Evolutionary conservation across 2,113 vertebrate species (phyloP).

Genomic region (Euleptes europaea): DNA sequence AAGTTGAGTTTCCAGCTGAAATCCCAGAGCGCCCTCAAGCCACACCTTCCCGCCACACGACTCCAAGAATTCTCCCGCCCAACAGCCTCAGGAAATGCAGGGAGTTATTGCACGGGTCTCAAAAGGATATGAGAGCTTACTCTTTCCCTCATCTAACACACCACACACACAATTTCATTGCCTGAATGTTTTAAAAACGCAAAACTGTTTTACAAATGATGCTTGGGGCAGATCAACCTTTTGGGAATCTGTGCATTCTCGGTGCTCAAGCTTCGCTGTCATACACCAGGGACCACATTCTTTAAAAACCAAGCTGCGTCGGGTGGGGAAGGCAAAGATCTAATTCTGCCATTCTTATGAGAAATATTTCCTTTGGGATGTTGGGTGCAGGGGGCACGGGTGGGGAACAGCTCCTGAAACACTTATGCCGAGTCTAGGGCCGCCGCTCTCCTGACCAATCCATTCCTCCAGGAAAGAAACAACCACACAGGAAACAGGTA

Average conservation of each 20-base stretch:
- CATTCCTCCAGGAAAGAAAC: slow-evolving; percentile 55
- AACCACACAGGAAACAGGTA: slow-evolving; percentile 28
- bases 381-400: background rate
- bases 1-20: fast-evolving
- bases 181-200: background rate
- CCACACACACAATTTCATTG: background rate
- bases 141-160: slow-evolving; percentile 1
- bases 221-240: slow-evolving; percentile 11
- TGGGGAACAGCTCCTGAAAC: slow-evolving; percentile 13
- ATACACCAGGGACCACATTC: slow-evolving; percentile 24
- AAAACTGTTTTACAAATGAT: background rate
- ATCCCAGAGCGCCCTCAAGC: slow-evolving; percentile 1
- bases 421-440: slow-evolving; percentile 21
- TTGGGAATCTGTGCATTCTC: slow-evolving; percentile 37
- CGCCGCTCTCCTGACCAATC: slow-evolving; percentile 43
- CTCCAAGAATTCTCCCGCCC: slow-evolving; percentile 4
- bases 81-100: background rate
- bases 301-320: slow-evolving; percentile 30
- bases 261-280: background rate
- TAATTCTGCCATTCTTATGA: slow-evolving; percentile 17
- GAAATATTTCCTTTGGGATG: slow-evolving; percentile 35
- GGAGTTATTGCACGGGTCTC: slow-evolving; percentile 17
- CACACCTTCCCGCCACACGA: background rate
- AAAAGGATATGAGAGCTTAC: background rate
- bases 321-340: slow-evolving; percentile 53